Evolutionary conservation across 2,888 invertebrate genomes (phyloP), one percentile per base, ranked within the genome.

Genomic region (Tachina fera): DNA sequence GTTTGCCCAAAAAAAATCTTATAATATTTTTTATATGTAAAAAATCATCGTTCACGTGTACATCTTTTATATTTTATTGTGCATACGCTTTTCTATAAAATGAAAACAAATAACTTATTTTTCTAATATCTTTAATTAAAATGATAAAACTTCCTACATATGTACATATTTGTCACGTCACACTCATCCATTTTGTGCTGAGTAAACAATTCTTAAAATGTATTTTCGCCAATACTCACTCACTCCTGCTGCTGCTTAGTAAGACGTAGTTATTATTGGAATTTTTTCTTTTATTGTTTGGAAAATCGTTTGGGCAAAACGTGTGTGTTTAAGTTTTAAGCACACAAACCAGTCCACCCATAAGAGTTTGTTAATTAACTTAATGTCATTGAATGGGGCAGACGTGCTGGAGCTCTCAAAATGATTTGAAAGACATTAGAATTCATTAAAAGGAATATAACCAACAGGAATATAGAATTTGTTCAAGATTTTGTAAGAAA

Each of bases 311-410:
- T 49, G 39, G 72, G 65, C 61, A 51, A 63, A 77, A 72, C 81
- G 77, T 81, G 81, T 72, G 16, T 51, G 77, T 77, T 84, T 81
- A 31, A 81, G 49, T 74, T 72, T 76, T 3, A 56, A 79, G 58
- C 58, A 61, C 60, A 68, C n/a, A n/a, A n/a, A 70, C 31, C 31
- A 31, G 63, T 61, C 70, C 79, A 65, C 67, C 72, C 70, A 47
- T 74, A 77, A 77, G 77, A 77, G 72, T 74, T 77, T 68, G 77
- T 84, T 84, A 84, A 84, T 81, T 84, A 77, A 84, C 81, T 84
- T 77, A 81, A 84, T 74, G 81, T 68, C 76, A 77, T 81, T 76
- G 81, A 68, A 84, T 61, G 11, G 53, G n/a, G 47, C 53, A 72
- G 72, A 81, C 81, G 81, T 84, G 84, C 81, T 77, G 39, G 81